Conservation (phyloP, 2,797 vertebrate genomes). For the Centroberyx gerrardi region DNA sequence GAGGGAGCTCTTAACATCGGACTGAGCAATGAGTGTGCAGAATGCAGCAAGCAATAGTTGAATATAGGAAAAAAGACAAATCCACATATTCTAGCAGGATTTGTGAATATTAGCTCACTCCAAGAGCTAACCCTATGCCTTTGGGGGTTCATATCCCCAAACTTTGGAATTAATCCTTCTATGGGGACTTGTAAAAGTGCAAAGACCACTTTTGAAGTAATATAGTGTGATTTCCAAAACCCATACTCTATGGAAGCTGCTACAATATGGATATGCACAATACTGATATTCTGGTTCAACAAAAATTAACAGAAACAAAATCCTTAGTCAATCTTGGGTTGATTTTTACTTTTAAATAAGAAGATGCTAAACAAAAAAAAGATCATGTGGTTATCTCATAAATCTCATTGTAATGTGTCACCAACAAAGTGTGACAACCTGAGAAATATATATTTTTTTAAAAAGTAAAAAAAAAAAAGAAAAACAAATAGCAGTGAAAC, state of each 20-base stretch:
- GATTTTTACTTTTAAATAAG: neutral
- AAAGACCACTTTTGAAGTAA: too few relatives aligned
- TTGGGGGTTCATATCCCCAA: too few relatives aligned
- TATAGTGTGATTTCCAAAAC: neutral
- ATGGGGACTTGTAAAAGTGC: neutral
- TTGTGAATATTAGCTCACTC: too few relatives aligned
- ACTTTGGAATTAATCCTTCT: neutral
- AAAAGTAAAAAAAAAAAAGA: constrained; percentile 3
- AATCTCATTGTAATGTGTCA: neutral
- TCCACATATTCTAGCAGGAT: neutral
- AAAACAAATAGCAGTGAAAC: constrained; percentile 2
- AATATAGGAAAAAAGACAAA: neutral
- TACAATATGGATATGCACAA: neutral
- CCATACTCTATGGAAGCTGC: neutral
- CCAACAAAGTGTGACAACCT: neutral
- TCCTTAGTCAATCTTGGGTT: neutral
- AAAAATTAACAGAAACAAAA: neutral
- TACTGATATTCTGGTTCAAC: neutral
- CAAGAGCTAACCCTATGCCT: too few relatives aligned
- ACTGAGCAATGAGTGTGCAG: neutral
- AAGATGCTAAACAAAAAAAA: neutral
- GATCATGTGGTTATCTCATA: neutral
- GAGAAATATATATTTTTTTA: neutral
- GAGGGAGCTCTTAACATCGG: too few relatives aligned
- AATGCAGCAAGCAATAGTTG: neutral